Percentiles rank a stretch among this genome's conserved stretches.
These are phyloP conservation scores for Chrysemys picta DNA, from an alignment of 2,113 vertebrate genomes.

Conservation along the genomic window DNA sequence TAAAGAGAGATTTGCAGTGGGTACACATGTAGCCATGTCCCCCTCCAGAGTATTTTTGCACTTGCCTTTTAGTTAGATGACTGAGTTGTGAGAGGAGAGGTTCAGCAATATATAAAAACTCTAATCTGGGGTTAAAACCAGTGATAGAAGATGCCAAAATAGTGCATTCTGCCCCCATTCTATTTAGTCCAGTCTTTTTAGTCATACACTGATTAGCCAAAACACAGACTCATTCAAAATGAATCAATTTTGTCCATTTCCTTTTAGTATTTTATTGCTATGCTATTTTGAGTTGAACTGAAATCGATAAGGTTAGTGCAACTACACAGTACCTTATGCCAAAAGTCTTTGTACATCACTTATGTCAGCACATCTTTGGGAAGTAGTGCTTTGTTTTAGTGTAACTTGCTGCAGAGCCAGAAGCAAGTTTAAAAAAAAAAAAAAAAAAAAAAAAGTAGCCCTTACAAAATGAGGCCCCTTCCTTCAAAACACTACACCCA, in stretches of 20 bases:
- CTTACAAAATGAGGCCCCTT: not conserved
- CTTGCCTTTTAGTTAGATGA: not conserved
- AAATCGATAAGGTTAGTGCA: conserved; percentile 36
- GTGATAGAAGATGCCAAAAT: not conserved
- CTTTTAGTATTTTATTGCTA: not conserved
- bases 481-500: not conserved
- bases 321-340: not conserved
- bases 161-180: not conserved
- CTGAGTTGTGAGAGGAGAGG: not conserved
- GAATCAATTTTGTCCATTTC: conserved; percentile 14
- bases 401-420: not conserved
- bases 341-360: conserved; percentile 22
- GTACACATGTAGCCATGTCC: not conserved
- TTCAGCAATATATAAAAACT: not conserved
- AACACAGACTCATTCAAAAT: not conserved
- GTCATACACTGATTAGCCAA: not conserved
- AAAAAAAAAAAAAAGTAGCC: not conserved
- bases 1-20: not conserved
- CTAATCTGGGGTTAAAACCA: not conserved
- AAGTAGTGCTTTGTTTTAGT: not conserved
- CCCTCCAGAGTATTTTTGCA: not conserved
- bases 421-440: not conserved
- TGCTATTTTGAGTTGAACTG: conserved; percentile 39
- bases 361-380: not conserved
- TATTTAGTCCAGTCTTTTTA: not conserved